These are phyloP conservation scores for Castor canadensis DNA, from an alignment of 2,113 vertebrate genomes.

Conservation along the genomic window DNA sequence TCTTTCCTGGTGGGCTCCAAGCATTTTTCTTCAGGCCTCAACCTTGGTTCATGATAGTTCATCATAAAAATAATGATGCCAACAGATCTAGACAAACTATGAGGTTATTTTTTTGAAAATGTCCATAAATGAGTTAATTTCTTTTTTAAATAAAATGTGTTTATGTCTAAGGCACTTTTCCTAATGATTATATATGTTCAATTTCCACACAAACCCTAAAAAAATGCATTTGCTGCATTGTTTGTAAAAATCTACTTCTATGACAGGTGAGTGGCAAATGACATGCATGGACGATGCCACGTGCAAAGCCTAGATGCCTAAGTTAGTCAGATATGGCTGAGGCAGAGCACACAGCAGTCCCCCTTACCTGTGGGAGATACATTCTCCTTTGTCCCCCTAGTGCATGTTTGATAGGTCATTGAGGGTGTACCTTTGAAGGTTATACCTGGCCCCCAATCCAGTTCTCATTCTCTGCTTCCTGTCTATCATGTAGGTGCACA, in stretches of 20 bases:
- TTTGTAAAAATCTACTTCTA: not conserved
- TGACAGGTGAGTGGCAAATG: not conserved
- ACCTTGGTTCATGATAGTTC: not conserved
- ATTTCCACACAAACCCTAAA: not conserved
- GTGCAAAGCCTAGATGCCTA: not conserved
- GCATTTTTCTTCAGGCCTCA: not conserved
- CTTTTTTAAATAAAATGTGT: not conserved
- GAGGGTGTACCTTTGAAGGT: too few relatives aligned
- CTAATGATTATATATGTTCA: not conserved
- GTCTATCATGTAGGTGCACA: too few relatives aligned
- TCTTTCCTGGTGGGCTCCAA: not conserved
- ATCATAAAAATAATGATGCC: not conserved
- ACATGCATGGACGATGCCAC: not conserved
- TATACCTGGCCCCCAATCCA: too few relatives aligned
- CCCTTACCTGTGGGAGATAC: not conserved
- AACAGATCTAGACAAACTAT: not conserved
- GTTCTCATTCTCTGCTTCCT: too few relatives aligned
- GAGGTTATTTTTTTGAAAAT: not conserved
- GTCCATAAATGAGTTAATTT: not conserved
- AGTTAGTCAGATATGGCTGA: not conserved
- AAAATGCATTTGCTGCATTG: not conserved
- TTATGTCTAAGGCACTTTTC: too few relatives aligned
- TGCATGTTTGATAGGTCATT: too few relatives aligned
- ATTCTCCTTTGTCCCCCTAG: too few relatives aligned
- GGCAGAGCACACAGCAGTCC: accelerated